Evolutionary conservation across 1,140 invertebrate species (phyloP).

Genomic region (Hyphantria cunea): DNA sequence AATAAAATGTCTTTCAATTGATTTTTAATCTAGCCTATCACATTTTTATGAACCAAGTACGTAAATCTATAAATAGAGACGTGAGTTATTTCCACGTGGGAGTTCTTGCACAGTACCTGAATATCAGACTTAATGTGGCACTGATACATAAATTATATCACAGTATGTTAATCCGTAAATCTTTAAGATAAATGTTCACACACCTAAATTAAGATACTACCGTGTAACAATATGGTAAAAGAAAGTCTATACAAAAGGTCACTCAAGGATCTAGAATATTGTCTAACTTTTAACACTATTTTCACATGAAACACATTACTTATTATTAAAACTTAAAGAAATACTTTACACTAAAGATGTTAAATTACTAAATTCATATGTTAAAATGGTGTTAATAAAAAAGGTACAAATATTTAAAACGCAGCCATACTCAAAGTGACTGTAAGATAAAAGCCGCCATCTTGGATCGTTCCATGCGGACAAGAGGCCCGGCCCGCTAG

Average conservation of each 20-base stretch:
- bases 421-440: constrained; percentile 62
- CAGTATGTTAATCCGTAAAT: constrained; percentile 53
- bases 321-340: constrained; percentile 63
- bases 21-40: constrained; percentile 59
- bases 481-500: constrained; percentile 55
- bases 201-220: constrained; percentile 40
- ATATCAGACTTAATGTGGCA: constrained; percentile 62
- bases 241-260: constrained; percentile 76
- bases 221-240: constrained; percentile 75
- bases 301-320: constrained; percentile 63
- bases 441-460: constrained; percentile 75
- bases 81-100: constrained; percentile 79
- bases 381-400: constrained; percentile 34
- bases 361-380: constrained; percentile 52
- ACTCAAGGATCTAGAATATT: constrained; percentile 70
- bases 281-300: constrained; percentile 59
- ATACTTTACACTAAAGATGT: constrained; percentile 55
- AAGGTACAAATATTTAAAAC: constrained; percentile 48
- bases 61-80: constrained; percentile 75
- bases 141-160: constrained; percentile 65
- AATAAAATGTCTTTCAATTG: constrained; percentile 16
- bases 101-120: constrained; percentile 70
- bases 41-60: constrained; percentile 71
- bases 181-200: constrained; percentile 44
- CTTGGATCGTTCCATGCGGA: constrained; percentile 75